These are phyloP conservation scores for Eidolon dupreanum DNA, from an alignment of 2,797 vertebrate species.

Conservation along the genomic window DNA sequence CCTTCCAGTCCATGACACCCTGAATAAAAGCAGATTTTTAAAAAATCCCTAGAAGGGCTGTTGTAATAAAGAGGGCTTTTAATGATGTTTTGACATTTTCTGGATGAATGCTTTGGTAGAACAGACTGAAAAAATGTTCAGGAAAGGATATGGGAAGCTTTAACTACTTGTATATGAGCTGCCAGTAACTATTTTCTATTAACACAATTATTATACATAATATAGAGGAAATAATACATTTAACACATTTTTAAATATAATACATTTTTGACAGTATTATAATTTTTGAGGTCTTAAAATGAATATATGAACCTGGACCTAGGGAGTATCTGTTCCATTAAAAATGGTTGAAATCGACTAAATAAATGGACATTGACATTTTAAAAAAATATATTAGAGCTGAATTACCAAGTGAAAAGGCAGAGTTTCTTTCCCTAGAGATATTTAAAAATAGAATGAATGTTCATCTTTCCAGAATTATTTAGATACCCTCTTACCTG, in stretches of 20 bases:
- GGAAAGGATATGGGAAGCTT: neutral
- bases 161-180: neutral
- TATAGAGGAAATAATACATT: neutral
- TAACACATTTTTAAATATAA: neutral
- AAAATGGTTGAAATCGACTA: neutral
- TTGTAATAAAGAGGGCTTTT: constrained; percentile 33
- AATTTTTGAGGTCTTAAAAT: neutral
- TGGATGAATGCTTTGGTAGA: constrained; percentile 46
- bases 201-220: neutral
- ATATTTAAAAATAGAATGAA: constrained; percentile 2
- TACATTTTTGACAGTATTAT: neutral
- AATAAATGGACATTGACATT: constrained; percentile 28
- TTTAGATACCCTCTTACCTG: neutral
- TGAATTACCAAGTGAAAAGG: neutral
- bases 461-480: neutral
- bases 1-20: neutral
- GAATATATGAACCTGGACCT: neutral
- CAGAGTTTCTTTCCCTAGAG: neutral
- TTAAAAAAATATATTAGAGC: constrained; percentile 11
- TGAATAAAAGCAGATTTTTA: neutral
- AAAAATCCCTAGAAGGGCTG: neutral
- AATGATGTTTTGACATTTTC: constrained; percentile 62
- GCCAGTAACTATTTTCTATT: neutral
- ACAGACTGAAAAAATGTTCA: constrained; percentile 52
- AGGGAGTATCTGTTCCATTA: neutral